Conservation (phyloP, 2,113 vertebrate genomes). For the Tichodroma muraria region DNA sequence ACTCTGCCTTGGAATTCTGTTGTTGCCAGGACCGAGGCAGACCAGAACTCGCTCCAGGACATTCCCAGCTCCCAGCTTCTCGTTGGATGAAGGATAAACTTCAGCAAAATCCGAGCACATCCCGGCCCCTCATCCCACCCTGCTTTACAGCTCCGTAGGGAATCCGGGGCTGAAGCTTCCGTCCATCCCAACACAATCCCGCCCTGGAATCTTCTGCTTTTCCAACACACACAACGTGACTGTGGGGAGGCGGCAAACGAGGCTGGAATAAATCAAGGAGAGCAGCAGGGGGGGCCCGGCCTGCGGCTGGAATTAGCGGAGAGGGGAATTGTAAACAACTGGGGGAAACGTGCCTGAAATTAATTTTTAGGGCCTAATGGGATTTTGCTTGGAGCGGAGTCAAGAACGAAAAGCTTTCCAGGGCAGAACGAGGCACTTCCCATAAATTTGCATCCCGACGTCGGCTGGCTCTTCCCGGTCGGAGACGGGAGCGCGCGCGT, state of each 20-base stretch:
- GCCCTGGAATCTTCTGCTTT: not conserved
- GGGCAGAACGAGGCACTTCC: not conserved
- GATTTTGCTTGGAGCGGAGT: slow-evolving; percentile 7
- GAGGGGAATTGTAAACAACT: slow-evolving; percentile 20
- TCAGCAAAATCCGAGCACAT: not conserved
- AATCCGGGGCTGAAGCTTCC: not conserved
- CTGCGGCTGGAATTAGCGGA: not conserved
- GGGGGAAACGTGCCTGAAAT: slow-evolving; percentile 32
- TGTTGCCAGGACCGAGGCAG: not conserved
- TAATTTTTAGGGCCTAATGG: slow-evolving; percentile 22
- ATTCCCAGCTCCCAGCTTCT: not conserved
- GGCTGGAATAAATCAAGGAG: not conserved
- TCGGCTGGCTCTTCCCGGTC: not conserved
- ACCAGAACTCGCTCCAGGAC: not conserved
- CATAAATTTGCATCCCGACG: not conserved
- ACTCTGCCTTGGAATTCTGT: not conserved
- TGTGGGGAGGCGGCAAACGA: not conserved
- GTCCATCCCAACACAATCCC: not conserved
- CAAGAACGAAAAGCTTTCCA: not conserved
- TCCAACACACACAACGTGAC: not conserved
- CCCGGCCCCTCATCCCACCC: not conserved
- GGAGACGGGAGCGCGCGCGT: not conserved
- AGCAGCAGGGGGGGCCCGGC: not conserved
- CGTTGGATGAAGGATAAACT: not conserved
- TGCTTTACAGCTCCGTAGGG: not conserved